Evolutionary conservation across 2,797 vertebrate genomes (phyloP).

Genomic region (Gymnothorax javanicus): DNA sequence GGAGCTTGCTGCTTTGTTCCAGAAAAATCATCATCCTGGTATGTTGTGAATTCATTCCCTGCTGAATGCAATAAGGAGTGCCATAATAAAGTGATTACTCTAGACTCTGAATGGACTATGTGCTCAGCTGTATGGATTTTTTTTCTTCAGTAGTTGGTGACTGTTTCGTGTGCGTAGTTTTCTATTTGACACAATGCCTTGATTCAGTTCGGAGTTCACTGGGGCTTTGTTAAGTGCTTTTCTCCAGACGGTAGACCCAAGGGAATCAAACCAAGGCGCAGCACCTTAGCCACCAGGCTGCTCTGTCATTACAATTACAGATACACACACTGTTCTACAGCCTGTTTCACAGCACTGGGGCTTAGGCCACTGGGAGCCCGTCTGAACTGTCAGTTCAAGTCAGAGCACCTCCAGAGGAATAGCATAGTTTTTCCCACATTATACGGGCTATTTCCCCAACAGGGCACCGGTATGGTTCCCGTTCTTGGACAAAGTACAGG

Average conservation of each 20-base stretch:
- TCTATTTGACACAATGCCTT: background rate
- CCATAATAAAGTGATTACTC: too few relatives aligned
- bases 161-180: background rate
- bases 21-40: too few relatives aligned
- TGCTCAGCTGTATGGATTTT: background rate
- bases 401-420: background rate
- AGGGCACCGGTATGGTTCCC: too few relatives aligned
- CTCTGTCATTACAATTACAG: background rate
- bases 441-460: too few relatives aligned
- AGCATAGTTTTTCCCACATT: background rate
- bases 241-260: background rate
- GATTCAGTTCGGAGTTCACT: background rate
- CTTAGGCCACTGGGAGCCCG: background rate
- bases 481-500: too few relatives aligned
- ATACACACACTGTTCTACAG: background rate
- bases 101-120: too few relatives aligned
- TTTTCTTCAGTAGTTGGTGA: background rate
- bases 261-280: background rate
- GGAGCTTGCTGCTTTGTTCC: too few relatives aligned
- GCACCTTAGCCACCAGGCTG: background rate
- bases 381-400: slow-evolving; percentile 8
- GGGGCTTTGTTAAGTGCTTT: background rate
- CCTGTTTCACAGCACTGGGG: background rate
- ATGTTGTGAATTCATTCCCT: too few relatives aligned
- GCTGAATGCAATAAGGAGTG: too few relatives aligned